A percentile compares a stretch with the other conserved stretches of the same genome.
phyloP scores from a whole-genome alignment of 1,140 invertebrate genomes.

The Sarcophaga bullata region DNA sequence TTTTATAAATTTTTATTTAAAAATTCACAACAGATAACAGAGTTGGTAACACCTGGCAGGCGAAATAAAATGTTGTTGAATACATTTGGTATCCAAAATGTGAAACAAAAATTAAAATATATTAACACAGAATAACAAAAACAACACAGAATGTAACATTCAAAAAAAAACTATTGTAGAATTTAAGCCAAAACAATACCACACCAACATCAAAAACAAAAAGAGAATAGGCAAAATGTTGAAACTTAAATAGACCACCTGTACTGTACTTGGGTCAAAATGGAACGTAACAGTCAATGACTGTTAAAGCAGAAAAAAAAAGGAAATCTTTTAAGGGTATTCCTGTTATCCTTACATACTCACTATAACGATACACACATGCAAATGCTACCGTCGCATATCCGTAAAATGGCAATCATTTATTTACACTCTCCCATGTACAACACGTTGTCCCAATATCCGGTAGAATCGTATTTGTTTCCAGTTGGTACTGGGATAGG shows the following conservation, averaged over 20 bases:
- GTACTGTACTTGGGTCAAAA: background rate
- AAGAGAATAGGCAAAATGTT: slow-evolving; percentile 15
- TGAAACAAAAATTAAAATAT: slow-evolving; percentile 10
- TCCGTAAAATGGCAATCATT: background rate
- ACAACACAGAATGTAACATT: background rate
- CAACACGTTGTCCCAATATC: slow-evolving; percentile 7
- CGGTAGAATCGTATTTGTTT: background rate
- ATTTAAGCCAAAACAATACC: background rate
- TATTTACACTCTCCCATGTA: background rate
- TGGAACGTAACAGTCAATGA: background rate
- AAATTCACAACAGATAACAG: slow-evolving; percentile 25
- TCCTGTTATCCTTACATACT: slow-evolving; percentile 1
- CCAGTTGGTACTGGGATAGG: background rate
- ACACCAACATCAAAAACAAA: background rate
- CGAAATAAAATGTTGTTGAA: background rate
- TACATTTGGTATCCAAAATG: background rate
- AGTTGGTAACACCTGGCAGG: slow-evolving; percentile 26
- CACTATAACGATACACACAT: too few relatives aligned
- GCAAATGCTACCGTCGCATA: background rate
- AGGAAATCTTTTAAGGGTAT: background rate
- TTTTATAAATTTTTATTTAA: slow-evolving; percentile 17
- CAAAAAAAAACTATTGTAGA: background rate
- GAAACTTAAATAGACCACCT: slow-evolving; percentile 4
- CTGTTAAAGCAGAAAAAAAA: background rate
- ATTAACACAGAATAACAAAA: slow-evolving; percentile 27